Percentiles rank a stretch among this genome's conserved stretches.
Conservation (phyloP, 2,888 invertebrate species). For the Bombylius discolor region DNA sequence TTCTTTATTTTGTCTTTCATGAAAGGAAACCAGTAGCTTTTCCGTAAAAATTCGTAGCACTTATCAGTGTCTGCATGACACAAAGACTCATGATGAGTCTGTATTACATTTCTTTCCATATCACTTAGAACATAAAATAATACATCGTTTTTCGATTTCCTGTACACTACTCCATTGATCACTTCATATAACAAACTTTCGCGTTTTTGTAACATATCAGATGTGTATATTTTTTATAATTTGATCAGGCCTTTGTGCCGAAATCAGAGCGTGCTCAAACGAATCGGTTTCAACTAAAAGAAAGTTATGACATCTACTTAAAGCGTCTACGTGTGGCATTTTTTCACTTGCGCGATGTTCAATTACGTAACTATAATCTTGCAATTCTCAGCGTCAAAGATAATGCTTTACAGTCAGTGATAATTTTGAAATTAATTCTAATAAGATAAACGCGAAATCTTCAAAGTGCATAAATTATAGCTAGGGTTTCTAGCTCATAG, state of each 20-base stretch:
- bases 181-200: slow-evolving; percentile 9
- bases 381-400: slow-evolving; percentile 8
- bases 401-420: slow-evolving; percentile 15
- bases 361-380: slow-evolving; percentile 11
- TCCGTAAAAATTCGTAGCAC: background rate
- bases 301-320: slow-evolving; percentile 12
- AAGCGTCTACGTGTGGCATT: slow-evolving; percentile 15
- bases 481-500: slow-evolving; percentile 16
- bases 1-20: slow-evolving; percentile 9
- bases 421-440: slow-evolving; percentile 14
- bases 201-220: slow-evolving; percentile 13
- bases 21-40: slow-evolving; percentile 1
- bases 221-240: slow-evolving; percentile 12
- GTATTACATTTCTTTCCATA: slow-evolving; percentile 16
- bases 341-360: slow-evolving; percentile 10
- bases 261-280: slow-evolving; percentile 9
- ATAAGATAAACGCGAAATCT: slow-evolving; percentile 13
- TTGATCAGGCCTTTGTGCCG: slow-evolving; percentile 14
- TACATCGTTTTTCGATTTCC: slow-evolving; percentile 2
- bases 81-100: slow-evolving; percentile 16
- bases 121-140: slow-evolving; percentile 14
- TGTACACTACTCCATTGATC: slow-evolving; percentile 9
- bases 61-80: slow-evolving; percentile 18
- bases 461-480: slow-evolving; percentile 17
- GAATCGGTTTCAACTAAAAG: slow-evolving; percentile 6